Evolutionary conservation across 2,113 vertebrate species (phyloP).

Genomic region (Odontophorus gujanensis): DNA sequence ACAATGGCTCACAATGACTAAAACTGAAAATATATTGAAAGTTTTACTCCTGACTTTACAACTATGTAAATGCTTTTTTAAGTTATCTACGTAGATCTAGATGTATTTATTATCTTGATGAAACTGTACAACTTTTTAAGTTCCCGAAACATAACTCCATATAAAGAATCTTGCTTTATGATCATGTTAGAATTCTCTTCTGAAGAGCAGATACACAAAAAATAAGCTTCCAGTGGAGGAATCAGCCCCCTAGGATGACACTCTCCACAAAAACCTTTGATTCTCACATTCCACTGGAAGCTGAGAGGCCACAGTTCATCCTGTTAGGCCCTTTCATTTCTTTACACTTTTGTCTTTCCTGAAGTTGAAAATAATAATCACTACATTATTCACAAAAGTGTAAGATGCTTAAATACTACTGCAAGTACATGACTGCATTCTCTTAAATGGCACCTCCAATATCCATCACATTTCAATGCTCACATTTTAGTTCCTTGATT

Average conservation of each 20-base stretch:
- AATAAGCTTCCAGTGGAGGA: neutral
- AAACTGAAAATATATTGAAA: neutral
- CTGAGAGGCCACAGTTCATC: neutral
- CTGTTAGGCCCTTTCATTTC: neutral
- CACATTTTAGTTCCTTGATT: constrained; percentile 16
- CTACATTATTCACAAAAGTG: no score
- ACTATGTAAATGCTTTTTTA: neutral
- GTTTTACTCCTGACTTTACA: neutral
- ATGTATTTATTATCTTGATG: neutral
- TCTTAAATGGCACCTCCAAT: neutral
- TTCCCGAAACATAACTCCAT: neutral
- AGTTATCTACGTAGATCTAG: neutral
- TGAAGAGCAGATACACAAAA: neutral
- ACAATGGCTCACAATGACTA: neutral
- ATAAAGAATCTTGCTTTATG: neutral
- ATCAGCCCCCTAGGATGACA: fast-evolving
- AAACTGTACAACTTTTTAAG: neutral
- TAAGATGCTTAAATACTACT: constrained; percentile 41
- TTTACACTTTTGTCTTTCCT: neutral
- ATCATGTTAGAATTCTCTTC: neutral
- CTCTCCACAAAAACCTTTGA: neutral
- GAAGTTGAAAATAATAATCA: constrained; percentile 21
- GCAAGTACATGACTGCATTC: constrained; percentile 19
- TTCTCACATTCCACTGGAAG: neutral
- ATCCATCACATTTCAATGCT: neutral